Evolutionary conservation across 53 echinoderm and acorn worm genomes (phyloP).

Genomic region (Luidia sarsii): DNA sequence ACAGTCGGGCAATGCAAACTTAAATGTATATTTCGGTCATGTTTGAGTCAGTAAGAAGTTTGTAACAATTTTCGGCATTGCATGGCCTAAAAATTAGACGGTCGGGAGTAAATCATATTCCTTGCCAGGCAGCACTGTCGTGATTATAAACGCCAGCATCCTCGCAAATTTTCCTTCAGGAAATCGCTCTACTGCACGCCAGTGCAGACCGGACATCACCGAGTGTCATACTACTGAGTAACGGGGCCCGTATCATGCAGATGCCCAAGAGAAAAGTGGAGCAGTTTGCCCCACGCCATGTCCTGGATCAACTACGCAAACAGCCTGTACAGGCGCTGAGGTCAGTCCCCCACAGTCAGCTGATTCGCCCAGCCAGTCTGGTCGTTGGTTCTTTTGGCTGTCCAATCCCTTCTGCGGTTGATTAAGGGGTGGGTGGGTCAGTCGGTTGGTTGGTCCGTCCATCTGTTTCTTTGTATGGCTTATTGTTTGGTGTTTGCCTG

Average conservation of each 20-base stretch:
- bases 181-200: slow-evolving; percentile 9
- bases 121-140: background rate
- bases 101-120: background rate
- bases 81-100: background rate
- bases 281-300: slow-evolving; percentile 60
- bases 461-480: too few relatives aligned
- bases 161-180: background rate
- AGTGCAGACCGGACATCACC: slow-evolving; percentile 25
- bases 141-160: background rate
- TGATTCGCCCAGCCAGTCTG: too few relatives aligned
- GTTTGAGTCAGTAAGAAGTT: too few relatives aligned
- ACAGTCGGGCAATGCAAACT: too few relatives aligned
- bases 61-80: background rate
- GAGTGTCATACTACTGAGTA: slow-evolving; percentile 72
- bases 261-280: slow-evolving; percentile 72
- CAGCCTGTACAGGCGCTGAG: slow-evolving; percentile 14
- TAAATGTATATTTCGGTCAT: too few relatives aligned
- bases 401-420: too few relatives aligned
- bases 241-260: slow-evolving; percentile 71
- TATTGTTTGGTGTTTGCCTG: too few relatives aligned
- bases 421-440: too few relatives aligned
- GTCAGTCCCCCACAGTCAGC: too few relatives aligned
- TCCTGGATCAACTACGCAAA: slow-evolving; percentile 38
- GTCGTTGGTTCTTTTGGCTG: too few relatives aligned
- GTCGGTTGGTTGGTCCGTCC: too few relatives aligned